Percentiles rank a stretch among this genome's conserved stretches.
These are phyloP conservation scores for Machimus rusticus DNA, from an alignment of 2,888 invertebrate genomes.

Conservation along the genomic window DNA sequence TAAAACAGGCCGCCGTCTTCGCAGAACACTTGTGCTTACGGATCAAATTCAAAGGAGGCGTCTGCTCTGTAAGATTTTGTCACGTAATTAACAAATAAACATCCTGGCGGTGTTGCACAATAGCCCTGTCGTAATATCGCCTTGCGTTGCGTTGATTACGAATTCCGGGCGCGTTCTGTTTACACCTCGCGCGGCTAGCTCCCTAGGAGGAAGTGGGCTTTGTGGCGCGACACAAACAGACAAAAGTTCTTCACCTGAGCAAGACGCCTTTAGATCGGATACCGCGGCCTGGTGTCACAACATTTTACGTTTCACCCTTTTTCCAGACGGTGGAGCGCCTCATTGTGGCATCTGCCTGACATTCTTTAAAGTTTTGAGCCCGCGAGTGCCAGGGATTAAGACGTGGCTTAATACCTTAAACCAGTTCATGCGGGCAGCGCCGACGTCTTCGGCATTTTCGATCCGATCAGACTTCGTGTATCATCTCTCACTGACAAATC, in stretches of 20 bases:
- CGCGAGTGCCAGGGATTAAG: slow-evolving; percentile 22
- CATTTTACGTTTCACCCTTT: not conserved
- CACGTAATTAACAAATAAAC: slow-evolving; percentile 27
- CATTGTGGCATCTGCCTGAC: slow-evolving; percentile 14
- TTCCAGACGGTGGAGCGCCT: slow-evolving; percentile 9
- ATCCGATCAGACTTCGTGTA: slow-evolving; percentile 12
- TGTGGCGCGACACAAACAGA: not conserved
- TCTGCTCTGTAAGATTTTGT: not conserved
- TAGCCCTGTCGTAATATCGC: not conserved
- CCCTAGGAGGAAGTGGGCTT: slow-evolving; percentile 38
- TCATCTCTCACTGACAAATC: slow-evolving; percentile 42
- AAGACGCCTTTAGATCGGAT: not conserved
- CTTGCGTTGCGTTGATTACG: slow-evolving; percentile 27
- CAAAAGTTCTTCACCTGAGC: not conserved
- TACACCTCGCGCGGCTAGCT: slow-evolving; percentile 40
- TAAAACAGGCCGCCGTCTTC: not conserved
- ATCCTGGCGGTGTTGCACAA: slow-evolving; percentile 21
- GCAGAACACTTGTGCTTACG: slow-evolving; percentile 16
- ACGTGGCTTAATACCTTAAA: slow-evolving; percentile 30
- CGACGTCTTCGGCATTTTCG: not conserved
- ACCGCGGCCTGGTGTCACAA: slow-evolving; percentile 29
- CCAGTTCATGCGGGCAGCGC: slow-evolving; percentile 19
- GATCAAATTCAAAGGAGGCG: slow-evolving; percentile 10
- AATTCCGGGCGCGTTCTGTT: slow-evolving; percentile 43
- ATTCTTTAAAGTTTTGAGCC: not conserved